These are phyloP conservation scores for Halichoerus grypus DNA, from an alignment of 2,113 vertebrate genomes.

Conservation along the genomic window DNA sequence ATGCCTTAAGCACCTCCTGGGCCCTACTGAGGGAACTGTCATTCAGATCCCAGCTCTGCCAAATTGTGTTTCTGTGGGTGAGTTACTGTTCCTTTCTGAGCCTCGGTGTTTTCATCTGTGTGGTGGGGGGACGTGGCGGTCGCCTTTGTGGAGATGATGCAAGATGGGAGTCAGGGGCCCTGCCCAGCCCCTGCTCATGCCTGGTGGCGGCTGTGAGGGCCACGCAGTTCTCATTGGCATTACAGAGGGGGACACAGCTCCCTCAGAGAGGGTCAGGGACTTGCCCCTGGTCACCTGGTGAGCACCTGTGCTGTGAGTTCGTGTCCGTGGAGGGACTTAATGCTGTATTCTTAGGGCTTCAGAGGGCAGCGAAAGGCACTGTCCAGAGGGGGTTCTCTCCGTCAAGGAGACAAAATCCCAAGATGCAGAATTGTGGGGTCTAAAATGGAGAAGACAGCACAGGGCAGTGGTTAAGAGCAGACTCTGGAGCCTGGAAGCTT, in stretches of 20 bases:
- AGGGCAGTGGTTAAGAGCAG: background rate
- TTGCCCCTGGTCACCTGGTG: background rate
- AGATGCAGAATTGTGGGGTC: too few relatives aligned
- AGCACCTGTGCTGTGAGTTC: fast-evolving
- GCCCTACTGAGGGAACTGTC: background rate
- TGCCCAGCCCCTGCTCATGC: background rate
- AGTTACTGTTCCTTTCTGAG: background rate
- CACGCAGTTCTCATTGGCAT: background rate
- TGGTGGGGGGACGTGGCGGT: fast-evolving
- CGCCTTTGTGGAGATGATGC: fast-evolving
- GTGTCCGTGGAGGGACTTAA: background rate
- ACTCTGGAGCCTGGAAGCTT: background rate
- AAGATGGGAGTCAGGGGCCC: fast-evolving
- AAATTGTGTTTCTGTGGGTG: too few relatives aligned
- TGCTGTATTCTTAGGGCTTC: background rate
- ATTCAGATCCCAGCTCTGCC: background rate
- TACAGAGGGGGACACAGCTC: background rate
- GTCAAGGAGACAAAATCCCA: background rate
- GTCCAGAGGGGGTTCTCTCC: background rate
- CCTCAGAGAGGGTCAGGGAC: background rate
- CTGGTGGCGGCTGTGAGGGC: background rate
- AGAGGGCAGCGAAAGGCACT: background rate
- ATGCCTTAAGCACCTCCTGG: background rate
- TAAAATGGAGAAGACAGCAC: background rate
- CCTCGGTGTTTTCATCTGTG: too few relatives aligned